phyloP scores from a whole-genome alignment of 2,888 invertebrate species.

The Eumerus sabulonum region DNA sequence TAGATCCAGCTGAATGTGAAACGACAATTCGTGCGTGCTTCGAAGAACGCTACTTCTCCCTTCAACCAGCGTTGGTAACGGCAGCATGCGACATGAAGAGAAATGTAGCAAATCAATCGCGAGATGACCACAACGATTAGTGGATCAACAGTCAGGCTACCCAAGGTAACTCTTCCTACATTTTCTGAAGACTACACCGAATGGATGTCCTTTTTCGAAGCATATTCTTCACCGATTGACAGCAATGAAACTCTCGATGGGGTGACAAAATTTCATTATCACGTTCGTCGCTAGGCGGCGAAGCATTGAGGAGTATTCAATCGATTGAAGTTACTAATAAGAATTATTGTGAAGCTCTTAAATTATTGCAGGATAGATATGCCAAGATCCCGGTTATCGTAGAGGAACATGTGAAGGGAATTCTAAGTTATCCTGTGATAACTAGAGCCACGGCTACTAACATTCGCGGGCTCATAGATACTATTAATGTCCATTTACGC shows the following conservation, averaged over 20 bases:
- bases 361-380: conserved; percentile 8
- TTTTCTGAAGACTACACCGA: conserved; percentile 18
- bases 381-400: conserved; percentile 6
- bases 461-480: conserved; percentile 13
- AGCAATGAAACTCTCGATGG: background rate
- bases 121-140: conserved; percentile 12
- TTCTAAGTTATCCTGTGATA: conserved; percentile 4
- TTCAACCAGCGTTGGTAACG: conserved; percentile 1
- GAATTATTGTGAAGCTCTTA: conserved; percentile 10
- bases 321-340: conserved; percentile 10
- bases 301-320: conserved; percentile 11
- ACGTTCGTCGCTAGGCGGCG: background rate
- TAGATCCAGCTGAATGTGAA: conserved; percentile 15
- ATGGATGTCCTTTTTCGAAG: conserved; percentile 6
- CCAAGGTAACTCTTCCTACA: conserved; percentile 8
- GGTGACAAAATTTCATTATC: conserved; percentile 10
- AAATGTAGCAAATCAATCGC: background rate
- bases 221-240: conserved; percentile 1
- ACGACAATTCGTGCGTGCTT: conserved; percentile 3
- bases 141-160: conserved; percentile 3
- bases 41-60: conserved; percentile 15
- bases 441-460: background rate
- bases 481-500: conserved; percentile 4
- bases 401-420: conserved; percentile 14
- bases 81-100: background rate